Base-by-base conservation (phyloP, 2,797 vertebrate species). In the Paratrypauchen microcephalus region DNA sequence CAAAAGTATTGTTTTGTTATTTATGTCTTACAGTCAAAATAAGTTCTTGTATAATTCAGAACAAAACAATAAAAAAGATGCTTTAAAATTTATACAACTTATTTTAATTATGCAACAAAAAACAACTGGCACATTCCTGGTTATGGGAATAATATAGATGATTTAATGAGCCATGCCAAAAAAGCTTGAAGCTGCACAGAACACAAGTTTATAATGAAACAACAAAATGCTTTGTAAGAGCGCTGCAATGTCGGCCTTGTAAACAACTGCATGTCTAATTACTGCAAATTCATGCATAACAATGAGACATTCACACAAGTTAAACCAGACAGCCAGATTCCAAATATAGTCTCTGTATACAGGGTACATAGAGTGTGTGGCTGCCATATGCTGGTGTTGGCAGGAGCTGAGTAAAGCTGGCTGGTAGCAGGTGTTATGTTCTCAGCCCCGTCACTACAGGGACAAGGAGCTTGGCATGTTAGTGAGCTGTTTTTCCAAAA, bases 231-330 rank as follows among this genome's bases (percentile, higher is more conserved):
- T 30, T 16, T 32, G 7, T 18, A 59, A 59, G 1, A 21, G 18
- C 58, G 21, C 32, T 41, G 32, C 18, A 21, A 13, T 23, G 32
- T 41, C 11, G 36, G n/a, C n/a, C 39, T 63, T 47, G 39, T 47
- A 47, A 63, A 63, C 36, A 7, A 23, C 21, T 24, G 57, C 60
- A 58, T 72, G 70, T 69, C 68, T 70, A 73, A 77, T 79, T 71
- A 81, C 58, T 60, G 61, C 4, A 15, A 72, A 70, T 74, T 80
- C 83, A 77, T 77, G 77, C 77, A 84, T 82, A 75, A 79, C 75
- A 70, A 89, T 78, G 72, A 75, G 81, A 79, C 83, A 84, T 82
- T 80, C 70, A 83, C 65, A 85, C 66, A 71, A 72, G 75, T 74
- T 70, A 71, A 45, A 82, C 72, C 55, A 2, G 21, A 68, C 72